A percentile compares a stretch with the other conserved stretches of the same genome.
Conservation (phyloP, 2,797 vertebrate species). For the Columba guinea region DNA sequence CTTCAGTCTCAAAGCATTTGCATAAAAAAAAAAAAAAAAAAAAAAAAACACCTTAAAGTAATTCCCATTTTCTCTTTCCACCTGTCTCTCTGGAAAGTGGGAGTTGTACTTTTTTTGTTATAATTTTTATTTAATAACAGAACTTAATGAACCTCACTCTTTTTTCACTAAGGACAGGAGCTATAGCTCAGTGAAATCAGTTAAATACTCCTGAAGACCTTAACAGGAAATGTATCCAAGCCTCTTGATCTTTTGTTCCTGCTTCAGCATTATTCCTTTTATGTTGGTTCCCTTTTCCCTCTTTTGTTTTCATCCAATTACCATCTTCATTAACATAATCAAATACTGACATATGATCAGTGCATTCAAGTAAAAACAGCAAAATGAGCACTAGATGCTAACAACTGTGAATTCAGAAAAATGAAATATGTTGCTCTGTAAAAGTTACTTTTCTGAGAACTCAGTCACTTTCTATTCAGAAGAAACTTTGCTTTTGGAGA, state of each 20-base stretch:
- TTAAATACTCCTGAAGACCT: neutral
- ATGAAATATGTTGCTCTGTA: neutral
- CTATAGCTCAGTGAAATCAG: neutral
- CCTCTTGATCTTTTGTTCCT: neutral
- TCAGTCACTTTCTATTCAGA: neutral
- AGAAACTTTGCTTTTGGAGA: conserved; percentile 13
- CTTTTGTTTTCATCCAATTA: neutral
- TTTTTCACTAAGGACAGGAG: neutral
- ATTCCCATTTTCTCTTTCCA: neutral
- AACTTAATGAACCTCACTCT: neutral
- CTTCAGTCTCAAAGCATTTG: neutral
- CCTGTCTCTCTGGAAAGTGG: neutral
- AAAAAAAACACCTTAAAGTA: neutral
- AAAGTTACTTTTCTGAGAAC: neutral
- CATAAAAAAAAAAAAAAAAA: neutral
- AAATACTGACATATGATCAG: neutral
- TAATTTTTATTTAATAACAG: neutral
- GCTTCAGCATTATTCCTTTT: neutral
- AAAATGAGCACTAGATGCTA: neutral
- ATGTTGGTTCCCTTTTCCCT: neutral
- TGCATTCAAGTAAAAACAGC: neutral
- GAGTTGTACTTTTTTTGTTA: neutral
- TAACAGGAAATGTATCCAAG: neutral
- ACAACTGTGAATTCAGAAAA: neutral
- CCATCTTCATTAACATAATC: neutral